Conservation (phyloP, 2,888 invertebrate genomes). For the Macrosoma leucophasiata region DNA sequence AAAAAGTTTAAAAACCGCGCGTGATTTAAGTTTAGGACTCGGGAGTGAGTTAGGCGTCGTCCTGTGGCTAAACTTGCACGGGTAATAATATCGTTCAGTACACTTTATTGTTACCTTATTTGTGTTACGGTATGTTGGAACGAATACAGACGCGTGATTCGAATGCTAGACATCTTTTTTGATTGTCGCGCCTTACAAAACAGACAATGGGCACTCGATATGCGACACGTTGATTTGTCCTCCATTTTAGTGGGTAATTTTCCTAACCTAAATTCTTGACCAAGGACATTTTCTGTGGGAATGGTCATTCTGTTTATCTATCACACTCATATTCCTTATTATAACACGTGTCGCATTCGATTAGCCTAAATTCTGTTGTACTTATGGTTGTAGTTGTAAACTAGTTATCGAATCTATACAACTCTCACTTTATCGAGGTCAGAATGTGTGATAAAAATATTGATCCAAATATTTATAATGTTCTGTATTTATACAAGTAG, state of each 20-base stretch:
- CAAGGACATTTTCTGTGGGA: constrained; percentile 59
- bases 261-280: constrained; percentile 60
- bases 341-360: constrained; percentile 14
- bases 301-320: too few species aligned
- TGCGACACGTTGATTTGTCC: constrained; percentile 43
- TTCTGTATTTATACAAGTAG: too few species aligned
- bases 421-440: constrained; percentile 20
- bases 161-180: constrained; percentile 53
- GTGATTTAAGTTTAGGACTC: constrained; percentile 11
- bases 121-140: constrained; percentile 71
- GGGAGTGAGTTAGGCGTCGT: constrained; percentile 39
- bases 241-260: constrained; percentile 56
- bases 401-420: constrained; percentile 11
- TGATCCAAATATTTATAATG: constrained; percentile 18
- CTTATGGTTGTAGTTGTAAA: constrained; percentile 9
- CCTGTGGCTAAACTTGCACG: constrained; percentile 48
- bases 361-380: constrained; percentile 24
- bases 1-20: constrained; percentile 18
- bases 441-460: constrained; percentile 19
- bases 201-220: constrained; percentile 60
- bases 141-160: constrained; percentile 64
- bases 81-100: constrained; percentile 52
- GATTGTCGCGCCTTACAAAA: constrained; percentile 51
- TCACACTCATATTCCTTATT: too few species aligned
- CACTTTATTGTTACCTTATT: constrained; percentile 60